Evolutionary conservation across 2,113 vertebrate genomes (phyloP).

Genomic region (Ramphastos sulfuratus): DNA sequence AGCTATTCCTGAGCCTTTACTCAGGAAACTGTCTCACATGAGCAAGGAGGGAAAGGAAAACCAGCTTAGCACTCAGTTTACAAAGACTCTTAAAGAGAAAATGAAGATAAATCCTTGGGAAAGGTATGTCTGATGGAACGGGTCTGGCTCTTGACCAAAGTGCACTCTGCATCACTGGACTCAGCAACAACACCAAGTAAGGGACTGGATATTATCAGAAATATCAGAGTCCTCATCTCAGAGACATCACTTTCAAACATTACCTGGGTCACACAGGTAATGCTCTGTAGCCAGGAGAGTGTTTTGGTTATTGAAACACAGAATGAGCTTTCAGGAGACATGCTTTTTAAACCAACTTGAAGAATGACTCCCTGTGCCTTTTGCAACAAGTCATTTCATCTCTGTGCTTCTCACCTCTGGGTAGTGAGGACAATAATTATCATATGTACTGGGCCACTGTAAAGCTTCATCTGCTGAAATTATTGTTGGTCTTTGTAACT

Average conservation of each 20-base stretch:
- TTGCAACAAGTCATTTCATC: background rate
- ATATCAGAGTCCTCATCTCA: background rate
- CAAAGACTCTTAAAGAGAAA: background rate
- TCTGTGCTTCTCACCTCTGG: background rate
- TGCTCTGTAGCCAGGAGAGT: background rate
- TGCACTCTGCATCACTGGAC: background rate
- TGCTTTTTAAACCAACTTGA: background rate
- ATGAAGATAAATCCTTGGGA: background rate
- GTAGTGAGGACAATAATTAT: background rate
- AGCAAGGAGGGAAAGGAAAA: background rate
- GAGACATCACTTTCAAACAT: background rate
- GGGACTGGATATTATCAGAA: background rate
- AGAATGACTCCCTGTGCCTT: background rate
- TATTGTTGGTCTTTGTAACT: background rate
- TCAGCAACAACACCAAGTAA: background rate
- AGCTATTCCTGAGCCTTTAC: background rate
- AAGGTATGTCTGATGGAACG: background rate
- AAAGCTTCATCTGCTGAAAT: slow-evolving; percentile 32
- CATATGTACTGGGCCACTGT: background rate
- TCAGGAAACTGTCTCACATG: background rate
- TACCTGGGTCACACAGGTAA: background rate
- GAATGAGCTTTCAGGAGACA: background rate
- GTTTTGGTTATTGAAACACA: slow-evolving; percentile 5
- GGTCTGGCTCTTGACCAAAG: background rate
- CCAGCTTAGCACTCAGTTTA: background rate